A percentile compares a stretch with the other conserved stretches of the same genome.
These are phyloP conservation scores for Australoheros scitulus DNA, from an alignment of 2,113 vertebrate genomes.

Conservation along the genomic window DNA sequence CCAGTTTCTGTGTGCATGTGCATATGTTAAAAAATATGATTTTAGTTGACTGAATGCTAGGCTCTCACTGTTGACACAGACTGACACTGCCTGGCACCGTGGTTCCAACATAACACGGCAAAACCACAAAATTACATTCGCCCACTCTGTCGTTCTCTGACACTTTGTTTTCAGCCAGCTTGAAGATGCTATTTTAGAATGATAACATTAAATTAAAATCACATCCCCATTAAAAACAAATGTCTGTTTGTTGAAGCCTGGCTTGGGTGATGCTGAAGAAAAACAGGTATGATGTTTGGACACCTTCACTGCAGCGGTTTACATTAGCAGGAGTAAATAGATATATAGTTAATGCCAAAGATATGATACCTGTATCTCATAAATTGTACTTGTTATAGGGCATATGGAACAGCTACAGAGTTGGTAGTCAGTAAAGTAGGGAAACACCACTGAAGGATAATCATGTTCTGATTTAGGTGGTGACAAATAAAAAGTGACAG, in stretches of 20 bases:
- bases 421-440: conserved; percentile 2
- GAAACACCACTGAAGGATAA: background rate
- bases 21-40: background rate
- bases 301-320: background rate
- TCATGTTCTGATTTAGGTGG: conserved; percentile 35
- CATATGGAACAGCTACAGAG: background rate
- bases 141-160: background rate
- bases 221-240: background rate
- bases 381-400: background rate
- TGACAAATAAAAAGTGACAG: conserved; percentile 38
- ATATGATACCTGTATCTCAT: background rate
- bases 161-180: background rate
- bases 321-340: background rate
- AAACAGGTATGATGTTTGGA: background rate
- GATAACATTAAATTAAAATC: background rate
- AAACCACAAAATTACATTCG: conserved; percentile 20
- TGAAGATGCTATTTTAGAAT: background rate
- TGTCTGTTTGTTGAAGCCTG: background rate
- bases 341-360: background rate
- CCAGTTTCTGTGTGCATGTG: background rate
- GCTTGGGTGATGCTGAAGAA: background rate
- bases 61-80: conserved; percentile 17
- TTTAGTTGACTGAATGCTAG: background rate
- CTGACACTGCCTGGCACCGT: background rate
- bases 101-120: background rate